A percentile compares a stretch with the other conserved stretches of the same genome.
Conservation (phyloP, 2,113 vertebrate species). For the Lasiurus cinereus region DNA sequence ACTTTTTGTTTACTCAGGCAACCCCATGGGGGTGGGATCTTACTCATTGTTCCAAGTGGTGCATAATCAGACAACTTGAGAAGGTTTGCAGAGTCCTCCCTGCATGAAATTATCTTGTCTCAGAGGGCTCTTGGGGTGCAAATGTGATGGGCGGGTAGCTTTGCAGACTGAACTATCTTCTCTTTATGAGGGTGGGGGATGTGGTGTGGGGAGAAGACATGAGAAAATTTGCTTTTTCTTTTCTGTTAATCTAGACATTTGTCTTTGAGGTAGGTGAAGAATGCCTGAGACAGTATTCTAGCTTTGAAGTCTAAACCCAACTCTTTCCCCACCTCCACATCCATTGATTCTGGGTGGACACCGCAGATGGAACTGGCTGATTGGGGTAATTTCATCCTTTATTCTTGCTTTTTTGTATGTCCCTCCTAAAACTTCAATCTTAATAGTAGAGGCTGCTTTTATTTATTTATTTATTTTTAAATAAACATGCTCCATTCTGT, state of each 20-base stretch:
- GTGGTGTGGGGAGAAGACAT: background rate
- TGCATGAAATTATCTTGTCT: background rate
- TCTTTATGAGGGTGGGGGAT: background rate
- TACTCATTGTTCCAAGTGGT: conserved; percentile 39
- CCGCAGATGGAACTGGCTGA: background rate
- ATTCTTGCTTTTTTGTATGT: background rate
- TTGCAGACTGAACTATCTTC: background rate
- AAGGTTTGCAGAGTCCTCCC: background rate
- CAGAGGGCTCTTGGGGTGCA: background rate
- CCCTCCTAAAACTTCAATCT: background rate
- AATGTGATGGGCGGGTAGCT: background rate
- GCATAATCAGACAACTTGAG: background rate
- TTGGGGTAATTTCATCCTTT: background rate
- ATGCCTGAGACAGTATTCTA: background rate
- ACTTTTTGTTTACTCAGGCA: conserved; percentile 81
- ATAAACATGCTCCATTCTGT: background rate
- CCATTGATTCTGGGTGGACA: background rate
- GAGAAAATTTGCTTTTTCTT: conserved; percentile 24
- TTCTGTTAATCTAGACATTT: conserved; percentile 50
- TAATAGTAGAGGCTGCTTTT: background rate
- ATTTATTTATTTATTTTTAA: conserved; percentile 41
- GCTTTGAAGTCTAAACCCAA: background rate
- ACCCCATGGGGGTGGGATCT: conserved; percentile 59
- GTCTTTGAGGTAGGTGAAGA: background rate
- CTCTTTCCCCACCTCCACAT: background rate